A percentile compares a stretch with the other conserved stretches of the same genome.
Conservation (phyloP, 2,113 vertebrate species). For the Coreoperca whiteheadi region DNA sequence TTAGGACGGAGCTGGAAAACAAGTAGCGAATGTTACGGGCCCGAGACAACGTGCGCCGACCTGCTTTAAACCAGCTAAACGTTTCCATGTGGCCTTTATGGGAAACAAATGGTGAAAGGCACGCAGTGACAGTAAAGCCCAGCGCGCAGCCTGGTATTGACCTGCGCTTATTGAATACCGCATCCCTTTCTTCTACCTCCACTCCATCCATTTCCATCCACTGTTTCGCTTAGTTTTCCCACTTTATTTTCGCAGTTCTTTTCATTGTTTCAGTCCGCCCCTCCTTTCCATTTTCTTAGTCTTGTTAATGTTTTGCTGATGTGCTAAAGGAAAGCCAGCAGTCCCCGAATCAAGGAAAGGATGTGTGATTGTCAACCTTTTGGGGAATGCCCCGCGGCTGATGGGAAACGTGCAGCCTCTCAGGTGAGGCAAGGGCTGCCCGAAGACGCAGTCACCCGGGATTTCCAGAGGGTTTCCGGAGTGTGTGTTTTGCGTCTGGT, state of each 20-base stretch:
- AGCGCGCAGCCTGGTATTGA: slow-evolving; percentile 79
- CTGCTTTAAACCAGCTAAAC: slow-evolving; percentile 87
- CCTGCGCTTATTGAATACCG: slow-evolving; percentile 83
- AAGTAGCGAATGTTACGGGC: slow-evolving; percentile 83
- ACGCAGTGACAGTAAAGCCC: slow-evolving; percentile 85
- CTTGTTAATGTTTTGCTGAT: slow-evolving; percentile 85
- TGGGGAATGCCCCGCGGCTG: slow-evolving; percentile 44
- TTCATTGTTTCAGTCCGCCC: slow-evolving; percentile 13
- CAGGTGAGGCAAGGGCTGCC: slow-evolving; percentile 45
- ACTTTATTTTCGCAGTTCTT: slow-evolving; percentile 15
- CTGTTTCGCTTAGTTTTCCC: slow-evolving; percentile 15
- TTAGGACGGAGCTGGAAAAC: slow-evolving; percentile 76
- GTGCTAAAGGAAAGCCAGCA: slow-evolving; percentile 11
- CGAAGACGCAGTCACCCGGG: slow-evolving; percentile 40
- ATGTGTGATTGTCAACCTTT: slow-evolving; percentile 14
- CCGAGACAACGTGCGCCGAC: slow-evolving; percentile 77
- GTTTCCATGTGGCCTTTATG: slow-evolving; percentile 93
- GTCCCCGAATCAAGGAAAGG: slow-evolving; percentile 26
- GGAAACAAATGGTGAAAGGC: slow-evolving; percentile 91
- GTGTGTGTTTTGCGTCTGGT: slow-evolving; percentile 48
- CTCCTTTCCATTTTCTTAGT: slow-evolving; percentile 38
- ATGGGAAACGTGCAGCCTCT: slow-evolving; percentile 40
- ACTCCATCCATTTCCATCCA: slow-evolving; percentile 53
- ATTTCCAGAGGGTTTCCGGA: slow-evolving; percentile 51
- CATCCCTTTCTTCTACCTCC: slow-evolving; percentile 65